These are phyloP conservation scores for Andricus quercusramuli DNA, from an alignment of 2,888 invertebrate species.

Conservation along the genomic window DNA sequence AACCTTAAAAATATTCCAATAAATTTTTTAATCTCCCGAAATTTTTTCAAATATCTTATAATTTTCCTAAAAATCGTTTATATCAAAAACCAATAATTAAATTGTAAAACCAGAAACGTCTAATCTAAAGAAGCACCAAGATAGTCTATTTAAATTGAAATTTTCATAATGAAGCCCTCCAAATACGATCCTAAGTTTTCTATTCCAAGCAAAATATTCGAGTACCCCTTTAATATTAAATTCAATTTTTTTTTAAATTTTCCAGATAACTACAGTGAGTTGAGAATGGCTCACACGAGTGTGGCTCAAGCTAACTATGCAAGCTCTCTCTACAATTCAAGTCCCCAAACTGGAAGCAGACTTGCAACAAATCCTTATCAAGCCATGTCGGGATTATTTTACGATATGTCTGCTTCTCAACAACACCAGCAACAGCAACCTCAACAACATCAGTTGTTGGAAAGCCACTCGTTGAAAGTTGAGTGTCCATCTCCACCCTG, in stretches of 20 bases:
- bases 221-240: not conserved
- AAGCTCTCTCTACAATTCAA: conserved; percentile 58
- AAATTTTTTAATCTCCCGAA: too few species aligned
- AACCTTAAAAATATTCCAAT: too few species aligned
- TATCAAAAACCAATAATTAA: too few species aligned
- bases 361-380: conserved; percentile 61
- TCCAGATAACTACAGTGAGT: conserved; percentile 64
- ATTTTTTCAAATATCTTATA: not conserved
- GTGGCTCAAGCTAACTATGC: conserved; percentile 62
- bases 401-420: conserved; percentile 68
- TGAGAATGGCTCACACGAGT: conserved; percentile 63
- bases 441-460: conserved; percentile 64
- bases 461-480: conserved; percentile 72
- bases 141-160: too few species aligned
- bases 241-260: conserved; percentile 7
- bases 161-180: too few species aligned
- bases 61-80: too few species aligned
- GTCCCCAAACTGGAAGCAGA: conserved; percentile 59
- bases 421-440: conserved; percentile 67
- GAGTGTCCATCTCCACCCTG: conserved; percentile 74
- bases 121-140: too few species aligned
- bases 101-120: too few species aligned
- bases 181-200: not conserved
- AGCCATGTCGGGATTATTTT: conserved; percentile 63
- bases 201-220: not conserved